Percentiles rank a stretch among this genome's conserved stretches.
Conservation (phyloP, 2,888 invertebrate genomes). For the Caenorhabditis sp. region DNA sequence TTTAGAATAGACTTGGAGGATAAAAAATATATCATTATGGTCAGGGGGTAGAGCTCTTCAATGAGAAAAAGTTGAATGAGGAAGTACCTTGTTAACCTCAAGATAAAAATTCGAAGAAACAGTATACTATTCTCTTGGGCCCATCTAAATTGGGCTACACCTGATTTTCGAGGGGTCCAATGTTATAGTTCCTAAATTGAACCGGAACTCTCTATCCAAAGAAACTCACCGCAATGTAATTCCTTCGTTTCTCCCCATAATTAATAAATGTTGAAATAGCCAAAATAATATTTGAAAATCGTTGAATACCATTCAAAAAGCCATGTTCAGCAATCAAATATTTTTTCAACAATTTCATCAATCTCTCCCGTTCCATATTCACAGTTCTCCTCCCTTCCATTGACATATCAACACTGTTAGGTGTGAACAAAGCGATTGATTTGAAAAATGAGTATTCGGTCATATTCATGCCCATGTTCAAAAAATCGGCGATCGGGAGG, state of each 20-base stretch:
- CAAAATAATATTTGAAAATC: constrained; percentile 27
- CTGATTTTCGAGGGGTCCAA: too few species aligned
- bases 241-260: constrained; percentile 38
- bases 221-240: constrained; percentile 31
- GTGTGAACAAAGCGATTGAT: constrained; percentile 48
- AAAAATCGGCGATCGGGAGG: constrained; percentile 42
- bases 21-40: too few species aligned
- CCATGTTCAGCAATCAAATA: constrained; percentile 36
- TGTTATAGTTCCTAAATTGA: too few species aligned
- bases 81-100: too few species aligned
- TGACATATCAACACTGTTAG: constrained; percentile 40
- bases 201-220: too few species aligned
- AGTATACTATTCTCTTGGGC: too few species aligned
- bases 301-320: constrained; percentile 18
- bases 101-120: too few species aligned
- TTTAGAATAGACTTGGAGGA: too few species aligned
- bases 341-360: constrained; percentile 28
- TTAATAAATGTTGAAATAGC: constrained; percentile 28
- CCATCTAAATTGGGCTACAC: too few species aligned
- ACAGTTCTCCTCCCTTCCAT: constrained; percentile 17
- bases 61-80: too few species aligned
- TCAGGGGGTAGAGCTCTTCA: too few species aligned
- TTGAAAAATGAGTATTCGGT: constrained; percentile 52
- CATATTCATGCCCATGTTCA: constrained; percentile 35
- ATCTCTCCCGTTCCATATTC: constrained; percentile 24